Conservation (phyloP, 1,140 invertebrate species). For the Drosophila quadrilineata region DNA sequence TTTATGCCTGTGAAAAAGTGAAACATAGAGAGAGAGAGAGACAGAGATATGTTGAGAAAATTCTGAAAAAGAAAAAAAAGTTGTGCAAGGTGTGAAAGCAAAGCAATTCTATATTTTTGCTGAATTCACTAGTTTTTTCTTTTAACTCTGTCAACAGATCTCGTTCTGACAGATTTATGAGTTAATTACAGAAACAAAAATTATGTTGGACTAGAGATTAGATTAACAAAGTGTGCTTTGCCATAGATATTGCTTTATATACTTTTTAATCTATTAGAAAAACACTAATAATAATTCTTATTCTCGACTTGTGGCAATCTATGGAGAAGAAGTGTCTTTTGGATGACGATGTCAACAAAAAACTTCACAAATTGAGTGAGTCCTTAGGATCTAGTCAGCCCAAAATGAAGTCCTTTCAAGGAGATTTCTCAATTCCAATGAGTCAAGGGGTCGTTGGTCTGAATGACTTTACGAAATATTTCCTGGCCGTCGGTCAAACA, state of each 20-base stretch:
- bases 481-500: conserved; percentile 1
- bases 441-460: background rate
- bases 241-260: background rate
- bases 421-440: background rate
- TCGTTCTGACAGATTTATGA: conserved; percentile 68
- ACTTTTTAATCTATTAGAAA: too few species aligned
- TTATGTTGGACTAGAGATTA: background rate
- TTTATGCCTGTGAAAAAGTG: too few species aligned
- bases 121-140: conserved; percentile 61
- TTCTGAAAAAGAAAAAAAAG: conserved; percentile 54
- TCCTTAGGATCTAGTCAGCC: background rate
- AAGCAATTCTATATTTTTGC: conserved; percentile 61
- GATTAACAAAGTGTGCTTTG: conserved; percentile 1
- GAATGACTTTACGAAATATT: conserved; percentile 9
- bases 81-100: conserved; percentile 36
- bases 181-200: conserved; percentile 55
- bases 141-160: conserved; percentile 67
- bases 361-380: background rate
- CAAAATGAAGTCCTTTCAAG: background rate
- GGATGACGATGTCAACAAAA: too few species aligned
- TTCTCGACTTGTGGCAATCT: too few species aligned
- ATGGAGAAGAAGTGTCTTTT: too few species aligned
- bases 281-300: too few species aligned
- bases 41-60: conserved; percentile 2
- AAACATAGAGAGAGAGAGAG: background rate